Evolutionary conservation across 2,888 invertebrate species (phyloP), one percentile per base, ranked within the genome.

Genomic region (Lottia gigantea): DNA sequence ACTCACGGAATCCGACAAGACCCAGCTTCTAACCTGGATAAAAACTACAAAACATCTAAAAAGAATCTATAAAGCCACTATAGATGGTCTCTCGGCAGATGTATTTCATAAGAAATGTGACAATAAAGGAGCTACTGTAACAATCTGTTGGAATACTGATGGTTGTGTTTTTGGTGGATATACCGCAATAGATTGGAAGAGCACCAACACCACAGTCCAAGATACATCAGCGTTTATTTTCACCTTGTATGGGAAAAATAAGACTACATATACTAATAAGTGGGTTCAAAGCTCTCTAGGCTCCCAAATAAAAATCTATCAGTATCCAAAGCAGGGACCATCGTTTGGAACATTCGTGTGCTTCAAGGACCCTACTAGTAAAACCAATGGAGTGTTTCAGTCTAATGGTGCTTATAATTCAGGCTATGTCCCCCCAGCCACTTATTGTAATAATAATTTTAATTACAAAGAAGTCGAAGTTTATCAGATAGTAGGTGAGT

Each of bases 71-170:
- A 74, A 71, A 31, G 74, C 74, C 31, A 70, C 73, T 12, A 47
- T 73, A 25, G 76, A 80, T 49, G 79, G 79, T 0, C 74, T 76
- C 55, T 40, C 62, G 11, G 64, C 77, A 12, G n/a, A 62, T 14
- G 71, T 71, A 11, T 80, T 80, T 70, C 80, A 80, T 62, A 64
- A 71, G 61, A 68, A 70, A 26, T 80, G 80, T 65, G 69, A 80
- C 74, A 74, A 76, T 62, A 67, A 79, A 68, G 79, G 79, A 0
- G 74, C 79, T 0, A 79, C 78, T 6, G 74, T 80, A 0, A 76
- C 76, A 1, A 74, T 79, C 1, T 15, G 78, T 11, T 79, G 76
- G 49, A 76, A 80, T 68, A 75, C 73, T 0, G 31, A 72, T 14
- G 72, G 71, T 19, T 75, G 71, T 26, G 70, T 79, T 12, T 80